Evolutionary conservation across 2,888 invertebrate genomes (phyloP), one percentile per base, ranked within the genome.

Genomic region (Volucella inflata): DNA sequence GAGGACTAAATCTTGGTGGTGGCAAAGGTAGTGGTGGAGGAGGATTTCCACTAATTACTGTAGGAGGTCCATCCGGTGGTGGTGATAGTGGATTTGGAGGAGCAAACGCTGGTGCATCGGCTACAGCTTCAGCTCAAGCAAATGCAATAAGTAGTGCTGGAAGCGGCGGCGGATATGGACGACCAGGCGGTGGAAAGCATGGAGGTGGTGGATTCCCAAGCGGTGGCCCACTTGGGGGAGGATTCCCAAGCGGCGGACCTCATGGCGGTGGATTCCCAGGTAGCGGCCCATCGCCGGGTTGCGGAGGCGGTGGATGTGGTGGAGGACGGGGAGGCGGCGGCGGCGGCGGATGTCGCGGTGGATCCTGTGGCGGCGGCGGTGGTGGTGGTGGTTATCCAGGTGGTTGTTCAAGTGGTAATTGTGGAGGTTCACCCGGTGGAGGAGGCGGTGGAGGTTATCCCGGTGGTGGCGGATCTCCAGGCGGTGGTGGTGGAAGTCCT

Each of bases 131-230:
- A 8, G 68, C 78, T 21, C 57, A 79, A 6, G 64, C 80, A 1
- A 85, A 77, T 57, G 72, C 85, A 0, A 64, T 77, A n/a, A 53
- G 62, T 36, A 70, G 81, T 2, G 46, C 64, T 0, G 40, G 62
- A 14, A 21, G 57, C 14, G 60, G 38, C n/a, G 57, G 42, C 8
- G 65, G 36, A 38, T 36, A 16, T 50, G 75, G 68, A 12, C 21
- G 42, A 46, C 80, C 80, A 38, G 68, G 82, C 1, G 68, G 71
- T 16, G 82, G 82, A 42, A 74, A 79, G 11, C 70, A 72, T 14
- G 60, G 70, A 0, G 82, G 83, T 8, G 85, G 84, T 17, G 74
- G 74, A 0, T 85, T 60, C n/a, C 80, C 84, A 30, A 57, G 48
- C 44, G 67, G 83, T 9, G 80, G 84, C 6, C 83, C 83, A 8